These are phyloP conservation scores for Pomacea canaliculata DNA, from an alignment of 2,888 invertebrate species.

Conservation along the genomic window DNA sequence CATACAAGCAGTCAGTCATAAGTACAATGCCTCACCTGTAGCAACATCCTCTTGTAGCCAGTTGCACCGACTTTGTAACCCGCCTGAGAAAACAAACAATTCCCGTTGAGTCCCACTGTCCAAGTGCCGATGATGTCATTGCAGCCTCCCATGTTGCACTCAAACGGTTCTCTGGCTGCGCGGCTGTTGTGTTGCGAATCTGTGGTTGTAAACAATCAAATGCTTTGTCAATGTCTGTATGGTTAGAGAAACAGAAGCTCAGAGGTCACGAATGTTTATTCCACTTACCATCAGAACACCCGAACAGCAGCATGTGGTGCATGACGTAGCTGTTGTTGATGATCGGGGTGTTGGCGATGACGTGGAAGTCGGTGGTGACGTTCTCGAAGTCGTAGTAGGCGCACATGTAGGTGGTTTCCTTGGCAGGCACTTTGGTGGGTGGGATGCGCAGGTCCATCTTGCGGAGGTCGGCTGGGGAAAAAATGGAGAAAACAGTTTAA, in stretches of 20 bases:
- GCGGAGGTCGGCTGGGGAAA: constrained; percentile 23
- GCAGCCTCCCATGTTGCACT: constrained; percentile 28
- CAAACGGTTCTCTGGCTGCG: background rate
- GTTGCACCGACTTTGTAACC: constrained; percentile 30
- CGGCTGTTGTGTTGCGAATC: too few relatives aligned
- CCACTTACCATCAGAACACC: constrained; percentile 32
- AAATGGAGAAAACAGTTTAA: too few relatives aligned
- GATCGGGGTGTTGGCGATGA: constrained; percentile 40
- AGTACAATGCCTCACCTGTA: constrained; percentile 9
- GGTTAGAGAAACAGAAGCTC: background rate
- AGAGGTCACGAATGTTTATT: background rate
- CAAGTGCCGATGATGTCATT: constrained; percentile 26
- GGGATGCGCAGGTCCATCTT: constrained; percentile 34
- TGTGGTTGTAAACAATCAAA: too few relatives aligned
- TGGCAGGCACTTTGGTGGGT: constrained; percentile 33
- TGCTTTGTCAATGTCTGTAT: too few relatives aligned
- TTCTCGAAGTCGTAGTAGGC: constrained; percentile 36
- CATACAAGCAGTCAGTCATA: too few relatives aligned
- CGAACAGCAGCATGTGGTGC: constrained; percentile 45
- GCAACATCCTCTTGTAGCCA: constrained; percentile 14
- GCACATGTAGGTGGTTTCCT: constrained; percentile 47
- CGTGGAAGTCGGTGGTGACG: constrained; percentile 33
- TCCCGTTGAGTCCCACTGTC: constrained; percentile 30
- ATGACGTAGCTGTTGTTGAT: constrained; percentile 42
- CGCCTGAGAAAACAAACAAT: constrained; percentile 23